phyloP scores from a whole-genome alignment of 2,888 invertebrate species.

The Galeopsomyia nigrocyanea region DNA sequence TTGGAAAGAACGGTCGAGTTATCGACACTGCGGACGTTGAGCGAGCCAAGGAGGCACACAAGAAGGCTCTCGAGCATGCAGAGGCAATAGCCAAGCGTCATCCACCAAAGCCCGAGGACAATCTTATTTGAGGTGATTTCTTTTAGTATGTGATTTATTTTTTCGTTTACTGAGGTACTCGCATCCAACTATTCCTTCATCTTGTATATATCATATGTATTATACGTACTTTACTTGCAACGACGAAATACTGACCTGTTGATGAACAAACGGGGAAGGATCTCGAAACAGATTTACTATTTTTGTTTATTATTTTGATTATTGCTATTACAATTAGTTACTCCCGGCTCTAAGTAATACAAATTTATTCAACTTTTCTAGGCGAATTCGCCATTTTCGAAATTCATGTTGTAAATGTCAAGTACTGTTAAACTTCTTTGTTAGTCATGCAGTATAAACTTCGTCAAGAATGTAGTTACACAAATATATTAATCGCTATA shows the following conservation, averaged over 20 bases:
- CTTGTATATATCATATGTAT: no score
- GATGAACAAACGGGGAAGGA: no score
- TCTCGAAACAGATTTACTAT: no score
- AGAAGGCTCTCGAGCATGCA: conserved; percentile 58
- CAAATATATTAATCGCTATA: background rate
- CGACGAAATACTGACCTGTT: no score
- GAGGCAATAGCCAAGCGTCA: conserved; percentile 51
- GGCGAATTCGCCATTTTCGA: background rate
- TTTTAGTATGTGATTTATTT: background rate
- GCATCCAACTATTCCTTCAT: no score
- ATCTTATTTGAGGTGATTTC: conserved; percentile 8
- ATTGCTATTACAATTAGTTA: no score
- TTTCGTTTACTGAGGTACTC: no score
- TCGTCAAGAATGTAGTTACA: conserved; percentile 12
- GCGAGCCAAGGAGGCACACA: conserved; percentile 61
- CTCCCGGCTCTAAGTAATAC: no score
- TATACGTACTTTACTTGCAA: no score
- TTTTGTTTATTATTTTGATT: no score
- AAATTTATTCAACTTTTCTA: no score
- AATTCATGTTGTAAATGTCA: background rate
- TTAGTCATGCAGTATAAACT: conserved; percentile 15
- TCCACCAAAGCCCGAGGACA: conserved; percentile 38
- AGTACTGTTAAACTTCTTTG: conserved; percentile 19
- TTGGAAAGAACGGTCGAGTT: conserved; percentile 62
- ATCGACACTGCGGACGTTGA: conserved; percentile 64